Evolutionary conservation across 2,888 invertebrate species (phyloP), one percentile per base, ranked within the genome.

Genomic region (Smittia aterrima): DNA sequence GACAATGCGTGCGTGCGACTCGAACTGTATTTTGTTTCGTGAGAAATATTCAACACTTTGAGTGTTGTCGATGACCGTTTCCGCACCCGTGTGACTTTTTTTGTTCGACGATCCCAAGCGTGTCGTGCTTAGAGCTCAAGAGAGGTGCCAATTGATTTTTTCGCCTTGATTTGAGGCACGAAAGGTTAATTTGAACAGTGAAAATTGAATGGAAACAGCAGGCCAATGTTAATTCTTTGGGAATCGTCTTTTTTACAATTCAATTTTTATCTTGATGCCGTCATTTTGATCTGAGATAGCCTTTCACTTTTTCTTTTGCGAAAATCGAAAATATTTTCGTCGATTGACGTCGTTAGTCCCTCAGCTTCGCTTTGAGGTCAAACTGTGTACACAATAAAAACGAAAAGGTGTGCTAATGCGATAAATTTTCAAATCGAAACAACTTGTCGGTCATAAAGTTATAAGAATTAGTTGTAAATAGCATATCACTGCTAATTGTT

Each of bases 391-490:
- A n/a, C n/a, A n/a, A n/a, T n/a, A n/a, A n/a, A n/a, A 38, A 38
- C 11, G 38, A 38, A 4, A 4, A 16, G 58, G 58, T 58, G 58
- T 58, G 58, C 22, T 58, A 9, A 22, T 2, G 58, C n/a, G 18
- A 22, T 58, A 22, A 58, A 47, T 47, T 13, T 32, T 47, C 11
- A 18, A 58, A 58, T 16, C 2, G 13, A 47, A 18, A 6, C 58
- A 58, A n/a, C 58, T 58, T 47, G 58, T 18, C 58, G 58, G 58
- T 58, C 58, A 58, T 47, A 47, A 47, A 47, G 16, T 58, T 22
- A 22, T 58, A 58, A 18, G 58, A n/a, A 47, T 47, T 11, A 47
- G 32, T 6, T 6, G n/a, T 47, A 47, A 47, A 47, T 16, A 47
- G 47, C 47, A 47, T 11, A 47, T n/a, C 47, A 11, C 13, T 13